Evolutionary conservation across 2,888 invertebrate species (phyloP).

Genomic region (Tiliacea aurago): DNA sequence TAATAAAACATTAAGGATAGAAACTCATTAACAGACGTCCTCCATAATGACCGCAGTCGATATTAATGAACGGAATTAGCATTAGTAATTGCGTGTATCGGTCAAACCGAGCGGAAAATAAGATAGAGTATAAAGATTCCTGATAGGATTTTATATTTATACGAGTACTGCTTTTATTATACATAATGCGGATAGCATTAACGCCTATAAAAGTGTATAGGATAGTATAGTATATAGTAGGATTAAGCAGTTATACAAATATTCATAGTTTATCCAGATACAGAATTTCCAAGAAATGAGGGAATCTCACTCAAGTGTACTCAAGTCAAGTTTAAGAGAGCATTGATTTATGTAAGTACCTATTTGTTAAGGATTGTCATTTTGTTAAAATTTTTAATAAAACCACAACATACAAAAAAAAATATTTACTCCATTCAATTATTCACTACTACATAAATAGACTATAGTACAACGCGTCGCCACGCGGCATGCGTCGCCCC

Average conservation of each 20-base stretch:
- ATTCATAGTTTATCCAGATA: neutral
- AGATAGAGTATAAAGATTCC: conserved; percentile 31
- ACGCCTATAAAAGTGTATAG: neutral
- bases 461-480: too few species aligned
- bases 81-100: conserved; percentile 61
- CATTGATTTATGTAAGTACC: neutral
- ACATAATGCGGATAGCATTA: neutral
- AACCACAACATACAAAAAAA: neutral
- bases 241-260: neutral
- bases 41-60: conserved; percentile 57
- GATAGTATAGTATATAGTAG: too few species aligned
- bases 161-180: conserved; percentile 5
- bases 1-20: conserved; percentile 48
- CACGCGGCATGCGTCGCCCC: too few species aligned
- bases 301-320: neutral
- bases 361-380: neutral
- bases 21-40: conserved; percentile 60
- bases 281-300: neutral
- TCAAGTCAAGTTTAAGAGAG: neutral
- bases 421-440: too few species aligned
- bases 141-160: conserved; percentile 11
- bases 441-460: too few species aligned
- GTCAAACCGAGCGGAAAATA: conserved; percentile 59
- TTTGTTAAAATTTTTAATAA: neutral
- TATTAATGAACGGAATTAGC: conserved; percentile 67